phyloP scores from a whole-genome alignment of 1,140 invertebrate species.

The Bombus turneri region DNA sequence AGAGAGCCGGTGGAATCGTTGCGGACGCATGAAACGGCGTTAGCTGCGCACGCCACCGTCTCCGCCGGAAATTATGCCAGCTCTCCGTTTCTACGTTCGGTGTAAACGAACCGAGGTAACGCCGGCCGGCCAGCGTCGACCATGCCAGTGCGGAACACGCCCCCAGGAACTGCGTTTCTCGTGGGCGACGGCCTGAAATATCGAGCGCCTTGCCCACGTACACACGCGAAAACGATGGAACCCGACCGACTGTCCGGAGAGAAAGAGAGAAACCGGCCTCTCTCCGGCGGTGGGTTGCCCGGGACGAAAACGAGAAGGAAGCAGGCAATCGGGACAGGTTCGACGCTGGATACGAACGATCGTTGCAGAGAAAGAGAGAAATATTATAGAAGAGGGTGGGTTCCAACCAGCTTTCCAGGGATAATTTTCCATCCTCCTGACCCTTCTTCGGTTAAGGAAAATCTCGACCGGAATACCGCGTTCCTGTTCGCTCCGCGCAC shows the following conservation, averaged over 20 bases:
- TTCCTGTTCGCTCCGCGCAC: background rate
- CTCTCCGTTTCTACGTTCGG: conserved; percentile 68
- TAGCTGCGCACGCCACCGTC: conserved; percentile 57
- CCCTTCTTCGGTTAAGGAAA: conserved; percentile 16
- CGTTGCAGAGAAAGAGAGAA: background rate
- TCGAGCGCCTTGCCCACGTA: conserved; percentile 71
- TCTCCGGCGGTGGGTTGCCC: background rate
- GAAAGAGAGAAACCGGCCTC: conserved; percentile 50
- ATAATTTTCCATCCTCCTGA: conserved; percentile 46
- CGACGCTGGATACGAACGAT: conserved; percentile 12
- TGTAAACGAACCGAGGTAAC: conserved; percentile 68
- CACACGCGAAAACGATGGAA: conserved; percentile 69
- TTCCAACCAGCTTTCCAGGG: background rate
- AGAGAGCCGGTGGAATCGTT: conserved; percentile 24
- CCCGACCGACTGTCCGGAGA: conserved; percentile 55
- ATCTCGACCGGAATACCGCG: conserved; percentile 8
- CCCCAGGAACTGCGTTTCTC: conserved; percentile 70
- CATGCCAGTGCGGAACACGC: conserved; percentile 65
- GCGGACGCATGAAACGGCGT: conserved; percentile 52
- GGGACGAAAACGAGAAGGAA: conserved; percentile 45
- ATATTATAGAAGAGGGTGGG: background rate
- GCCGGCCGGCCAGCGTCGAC: conserved; percentile 46
- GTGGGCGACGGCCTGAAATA: conserved; percentile 72
- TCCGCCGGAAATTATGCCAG: conserved; percentile 69
- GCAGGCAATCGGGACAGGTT: conserved; percentile 35